A percentile compares a stretch with the other conserved stretches of the same genome.
phyloP scores from a whole-genome alignment of 2,888 invertebrate species.

The Deilephila elpenor region DNA sequence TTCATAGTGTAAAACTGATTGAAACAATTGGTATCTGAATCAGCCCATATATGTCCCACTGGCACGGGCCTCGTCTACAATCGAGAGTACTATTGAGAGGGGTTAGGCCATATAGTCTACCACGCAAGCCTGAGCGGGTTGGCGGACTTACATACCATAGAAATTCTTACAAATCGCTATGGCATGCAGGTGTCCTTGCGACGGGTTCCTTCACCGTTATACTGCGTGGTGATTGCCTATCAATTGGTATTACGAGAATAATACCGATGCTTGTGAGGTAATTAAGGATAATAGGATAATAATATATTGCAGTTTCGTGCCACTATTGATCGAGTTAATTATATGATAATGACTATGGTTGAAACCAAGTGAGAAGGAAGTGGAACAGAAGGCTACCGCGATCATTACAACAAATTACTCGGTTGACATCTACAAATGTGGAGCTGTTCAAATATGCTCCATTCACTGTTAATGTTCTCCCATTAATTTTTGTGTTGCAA shows the following conservation, averaged over 20 bases:
- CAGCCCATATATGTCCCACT: too few species aligned
- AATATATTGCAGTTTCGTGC: slow-evolving; percentile 33
- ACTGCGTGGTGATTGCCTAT: not conserved
- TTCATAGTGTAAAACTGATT: too few species aligned
- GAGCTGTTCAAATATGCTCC: not conserved
- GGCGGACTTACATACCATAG: too few species aligned
- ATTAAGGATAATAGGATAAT: slow-evolving; percentile 36
- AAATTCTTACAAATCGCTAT: too few species aligned
- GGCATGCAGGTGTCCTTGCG: too few species aligned
- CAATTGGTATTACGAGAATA: not conserved
- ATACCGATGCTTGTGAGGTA: slow-evolving; percentile 11
- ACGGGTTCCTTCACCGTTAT: too few species aligned
- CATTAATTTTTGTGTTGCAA: not conserved
- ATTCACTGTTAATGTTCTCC: not conserved
- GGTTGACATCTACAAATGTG: slow-evolving; percentile 14
- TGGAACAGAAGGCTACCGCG: slow-evolving; percentile 28
- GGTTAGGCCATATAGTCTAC: too few species aligned
- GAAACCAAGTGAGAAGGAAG: slow-evolving; percentile 40
- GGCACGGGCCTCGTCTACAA: too few species aligned
- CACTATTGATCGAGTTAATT: slow-evolving; percentile 34
- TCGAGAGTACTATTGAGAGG: too few species aligned
- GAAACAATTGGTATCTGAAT: too few species aligned
- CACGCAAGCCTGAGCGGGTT: too few species aligned
- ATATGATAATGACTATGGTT: slow-evolving; percentile 41
- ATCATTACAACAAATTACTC: slow-evolving; percentile 30